Evolutionary conservation across 1,140 invertebrate genomes (phyloP), one percentile per base, ranked within the genome.

Genomic region (Whitmania pigra): DNA sequence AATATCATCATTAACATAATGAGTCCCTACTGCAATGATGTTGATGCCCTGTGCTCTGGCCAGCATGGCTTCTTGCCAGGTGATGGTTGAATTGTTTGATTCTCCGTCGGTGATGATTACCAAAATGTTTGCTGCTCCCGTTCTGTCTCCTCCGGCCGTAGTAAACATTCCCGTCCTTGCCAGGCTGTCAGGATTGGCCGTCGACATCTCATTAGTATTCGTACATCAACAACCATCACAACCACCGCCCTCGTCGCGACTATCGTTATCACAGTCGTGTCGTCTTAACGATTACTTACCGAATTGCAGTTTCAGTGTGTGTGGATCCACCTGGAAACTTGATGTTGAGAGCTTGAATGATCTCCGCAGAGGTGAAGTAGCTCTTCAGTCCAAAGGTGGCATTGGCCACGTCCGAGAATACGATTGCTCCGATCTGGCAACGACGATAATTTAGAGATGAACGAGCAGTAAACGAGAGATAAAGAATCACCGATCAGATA

Each of bases 381-480:
- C 76, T 77, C 71, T 79, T 78, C 40, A 81, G 73, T 72, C 80
- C 76, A 75, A 81, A 80, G 70, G 77, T 69, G 2, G 77, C 68
- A 29, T 77, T 74, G 6, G 76, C 71, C 31, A 76, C 75, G 29
- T 72, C 72, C 72, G 76, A 76, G 75, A 78, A 81, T 18, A 75
- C 76, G 71, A 80, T 71, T 22, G 76, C 74, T 43, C 79, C 73
- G 22, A 73, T 69, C 25, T 71, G 73, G 7, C 15, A 1, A 15
- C 15, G 13, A 15, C 43, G 43, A 11, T 49, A 17, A 3, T 4
- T 49, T 36, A 2, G 43, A 17, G 15, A 49, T 49, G 43, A 49
- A 49, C 43, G 9, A 36, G 2, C 2, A 36, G 2, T 36, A 2
- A 6, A 36, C 31, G 31, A 36, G 2, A 36, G 40, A 49, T 49